A percentile compares a stretch with the other conserved stretches of the same genome.
These are phyloP conservation scores for Harmothoe impar DNA, from an alignment of 2,888 invertebrate genomes.

Conservation along the genomic window DNA sequence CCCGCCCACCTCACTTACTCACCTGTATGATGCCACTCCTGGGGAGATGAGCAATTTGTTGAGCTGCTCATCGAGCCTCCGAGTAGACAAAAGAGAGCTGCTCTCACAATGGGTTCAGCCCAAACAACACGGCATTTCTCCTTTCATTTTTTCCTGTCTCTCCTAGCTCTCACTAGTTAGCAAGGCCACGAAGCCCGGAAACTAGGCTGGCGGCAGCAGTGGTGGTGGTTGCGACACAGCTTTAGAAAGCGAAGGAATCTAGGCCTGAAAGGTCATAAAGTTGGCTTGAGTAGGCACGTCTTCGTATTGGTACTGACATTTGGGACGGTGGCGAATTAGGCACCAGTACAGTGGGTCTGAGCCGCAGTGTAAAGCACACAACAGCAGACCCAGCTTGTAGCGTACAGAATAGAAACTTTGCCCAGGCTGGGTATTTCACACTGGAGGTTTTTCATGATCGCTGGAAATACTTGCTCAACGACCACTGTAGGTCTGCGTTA, in stretches of 20 bases:
- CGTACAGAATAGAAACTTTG: too few relatives aligned
- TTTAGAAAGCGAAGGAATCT: not conserved
- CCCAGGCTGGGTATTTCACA: too few relatives aligned
- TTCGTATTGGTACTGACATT: not conserved
- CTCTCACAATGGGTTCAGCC: not conserved
- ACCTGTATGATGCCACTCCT: not conserved
- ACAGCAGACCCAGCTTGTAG: too few relatives aligned
- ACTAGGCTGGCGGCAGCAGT: not conserved
- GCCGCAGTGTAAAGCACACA: too few relatives aligned
- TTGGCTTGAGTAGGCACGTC: not conserved
- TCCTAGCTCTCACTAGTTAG: not conserved
- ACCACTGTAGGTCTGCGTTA: too few relatives aligned
- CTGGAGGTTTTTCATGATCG: too few relatives aligned
- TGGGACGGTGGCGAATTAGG: not conserved
- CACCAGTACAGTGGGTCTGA: not conserved
- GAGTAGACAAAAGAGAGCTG: not conserved
- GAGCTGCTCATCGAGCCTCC: not conserved
- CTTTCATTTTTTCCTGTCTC: not conserved
- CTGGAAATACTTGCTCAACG: too few relatives aligned
- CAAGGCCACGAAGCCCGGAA: not conserved
- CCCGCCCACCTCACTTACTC: not conserved
- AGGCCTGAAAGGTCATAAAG: conserved; percentile 3
- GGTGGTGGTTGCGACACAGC: not conserved
- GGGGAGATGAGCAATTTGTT: not conserved
- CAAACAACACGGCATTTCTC: not conserved